A percentile compares a stretch with the other conserved stretches of the same genome.
Conservation (phyloP, 2,113 vertebrate species). For the Anseranas semipalmata region DNA sequence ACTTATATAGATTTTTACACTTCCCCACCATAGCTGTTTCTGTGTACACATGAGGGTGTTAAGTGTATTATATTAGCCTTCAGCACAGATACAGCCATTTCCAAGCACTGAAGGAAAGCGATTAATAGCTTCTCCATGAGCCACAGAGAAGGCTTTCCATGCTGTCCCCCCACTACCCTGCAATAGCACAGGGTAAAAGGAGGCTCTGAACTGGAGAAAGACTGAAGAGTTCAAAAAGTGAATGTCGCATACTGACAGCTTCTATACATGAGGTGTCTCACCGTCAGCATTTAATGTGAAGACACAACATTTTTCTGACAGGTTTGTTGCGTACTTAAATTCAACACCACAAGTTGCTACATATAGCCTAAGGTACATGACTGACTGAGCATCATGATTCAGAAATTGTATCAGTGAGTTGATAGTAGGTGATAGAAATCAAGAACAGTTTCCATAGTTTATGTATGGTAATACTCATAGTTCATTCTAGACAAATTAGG, state of each 20-base stretch:
- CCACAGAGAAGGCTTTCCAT: not conserved
- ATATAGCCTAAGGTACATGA: not conserved
- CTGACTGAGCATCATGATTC: not conserved
- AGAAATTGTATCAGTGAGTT: not conserved
- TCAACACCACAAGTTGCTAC: not conserved
- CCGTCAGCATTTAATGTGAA: not conserved
- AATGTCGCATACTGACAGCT: not conserved
- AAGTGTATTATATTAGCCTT: not conserved
- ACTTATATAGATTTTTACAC: rapidly evolving
- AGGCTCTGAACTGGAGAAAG: not conserved
- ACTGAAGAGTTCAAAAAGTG: not conserved
- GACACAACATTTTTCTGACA: not conserved
- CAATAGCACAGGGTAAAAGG: not conserved
- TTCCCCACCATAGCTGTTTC: not conserved
- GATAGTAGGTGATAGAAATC: not conserved
- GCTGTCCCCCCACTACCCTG: too few relatives aligned
- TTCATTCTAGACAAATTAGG: not conserved
- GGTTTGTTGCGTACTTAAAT: not conserved
- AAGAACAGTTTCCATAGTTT: not conserved
- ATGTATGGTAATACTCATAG: not conserved
- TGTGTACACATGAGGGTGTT: not conserved
- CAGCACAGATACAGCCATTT: not conserved
- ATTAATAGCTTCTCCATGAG: not conserved
- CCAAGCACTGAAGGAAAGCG: not conserved
- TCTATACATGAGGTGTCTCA: rapidly evolving